Conservation (phyloP, 92 coral and sea anemone genomes). For the Heteractis magnifica region DNA sequence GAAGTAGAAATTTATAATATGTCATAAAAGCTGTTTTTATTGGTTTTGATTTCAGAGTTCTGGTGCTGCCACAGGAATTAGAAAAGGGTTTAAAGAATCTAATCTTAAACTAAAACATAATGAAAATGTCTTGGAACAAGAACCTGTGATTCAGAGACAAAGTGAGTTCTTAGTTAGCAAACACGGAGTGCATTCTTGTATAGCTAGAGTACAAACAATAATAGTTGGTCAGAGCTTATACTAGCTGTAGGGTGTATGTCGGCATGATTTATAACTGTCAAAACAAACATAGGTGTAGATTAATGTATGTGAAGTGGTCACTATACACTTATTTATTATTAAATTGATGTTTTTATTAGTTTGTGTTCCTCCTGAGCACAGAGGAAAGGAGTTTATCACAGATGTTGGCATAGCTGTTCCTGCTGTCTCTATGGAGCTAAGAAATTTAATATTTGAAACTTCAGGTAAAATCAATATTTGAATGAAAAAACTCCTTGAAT, state of each 20-base stretch:
- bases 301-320: too few species aligned
- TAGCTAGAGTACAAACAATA: not conserved
- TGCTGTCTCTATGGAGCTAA: conserved; percentile 66
- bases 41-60: conserved; percentile 34
- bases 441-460: conserved; percentile 47
- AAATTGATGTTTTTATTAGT: conserved; percentile 29
- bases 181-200: not conserved
- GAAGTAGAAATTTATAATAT: too few species aligned
- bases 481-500: not conserved
- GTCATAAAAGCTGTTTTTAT: not conserved
- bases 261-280: too few species aligned
- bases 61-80: conserved; percentile 39
- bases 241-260: too few species aligned
- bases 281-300: too few species aligned
- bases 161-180: conserved; percentile 31
- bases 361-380: conserved; percentile 74
- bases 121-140: conserved; percentile 72
- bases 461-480: conserved; percentile 45
- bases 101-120: conserved; percentile 53
- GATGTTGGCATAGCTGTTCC: conserved; percentile 76
- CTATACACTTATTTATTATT: too few species aligned
- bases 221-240: too few species aligned
- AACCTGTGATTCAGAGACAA: conserved; percentile 67
- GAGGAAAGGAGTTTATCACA: conserved; percentile 71
- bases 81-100: conserved; percentile 45